A percentile compares a stretch with the other conserved stretches of the same genome.
phyloP scores from a whole-genome alignment of 2,113 vertebrate genomes.

The Pao palembangensis region DNA sequence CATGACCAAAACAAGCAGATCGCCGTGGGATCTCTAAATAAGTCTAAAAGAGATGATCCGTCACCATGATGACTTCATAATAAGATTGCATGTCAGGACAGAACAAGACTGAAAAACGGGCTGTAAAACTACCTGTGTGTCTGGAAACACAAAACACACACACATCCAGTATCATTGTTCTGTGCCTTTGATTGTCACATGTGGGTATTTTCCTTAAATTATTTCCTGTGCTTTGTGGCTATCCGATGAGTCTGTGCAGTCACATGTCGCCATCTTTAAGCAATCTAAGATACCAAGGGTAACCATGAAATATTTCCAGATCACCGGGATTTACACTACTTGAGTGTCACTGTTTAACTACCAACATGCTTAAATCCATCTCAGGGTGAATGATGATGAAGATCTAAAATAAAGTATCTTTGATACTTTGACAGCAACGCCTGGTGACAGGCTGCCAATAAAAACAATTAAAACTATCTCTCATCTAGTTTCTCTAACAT shows the following conservation, averaged over 20 bases:
- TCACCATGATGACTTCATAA: not conserved
- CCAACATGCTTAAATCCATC: too few relatives aligned
- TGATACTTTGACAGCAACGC: too few relatives aligned
- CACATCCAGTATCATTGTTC: conserved; percentile 22
- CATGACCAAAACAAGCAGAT: not conserved
- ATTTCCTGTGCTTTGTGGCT: conserved; percentile 43
- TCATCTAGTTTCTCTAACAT: too few relatives aligned
- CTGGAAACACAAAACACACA: too few relatives aligned
- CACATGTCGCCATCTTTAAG: not conserved
- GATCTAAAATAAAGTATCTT: too few relatives aligned
- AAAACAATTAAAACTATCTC: too few relatives aligned
- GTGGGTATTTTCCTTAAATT: conserved; percentile 56
- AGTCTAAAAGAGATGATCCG: too few relatives aligned
- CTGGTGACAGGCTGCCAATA: too few relatives aligned
- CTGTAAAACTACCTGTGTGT: conserved; percentile 1
- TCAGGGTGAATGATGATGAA: too few relatives aligned
- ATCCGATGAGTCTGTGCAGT: not conserved
- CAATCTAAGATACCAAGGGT: not conserved
- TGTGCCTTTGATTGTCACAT: conserved; percentile 34
- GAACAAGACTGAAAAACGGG: not conserved
- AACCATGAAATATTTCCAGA: too few relatives aligned
- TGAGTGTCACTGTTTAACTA: too few relatives aligned
- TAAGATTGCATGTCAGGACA: not conserved
- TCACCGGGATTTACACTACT: too few relatives aligned
- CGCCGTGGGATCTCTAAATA: not conserved